These are phyloP conservation scores for Spodoptera frugiperda DNA, from an alignment of 1,140 invertebrate species.

Conservation along the genomic window DNA sequence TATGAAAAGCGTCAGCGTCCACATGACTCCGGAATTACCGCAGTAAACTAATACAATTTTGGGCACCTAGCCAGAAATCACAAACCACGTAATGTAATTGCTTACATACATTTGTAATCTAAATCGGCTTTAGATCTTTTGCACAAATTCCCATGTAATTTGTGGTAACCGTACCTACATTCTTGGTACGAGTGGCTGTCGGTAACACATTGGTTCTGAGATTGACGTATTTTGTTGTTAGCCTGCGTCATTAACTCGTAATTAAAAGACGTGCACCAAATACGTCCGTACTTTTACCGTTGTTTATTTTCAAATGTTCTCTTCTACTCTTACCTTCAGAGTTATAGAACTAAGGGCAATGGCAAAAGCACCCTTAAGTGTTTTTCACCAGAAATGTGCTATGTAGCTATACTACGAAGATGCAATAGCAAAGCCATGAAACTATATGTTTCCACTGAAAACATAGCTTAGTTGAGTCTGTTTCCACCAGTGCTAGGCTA, in stretches of 20 bases:
- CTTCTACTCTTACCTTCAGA: too few relatives aligned
- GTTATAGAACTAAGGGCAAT: too few relatives aligned
- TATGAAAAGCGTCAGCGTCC: constrained; percentile 16
- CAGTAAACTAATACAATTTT: constrained; percentile 27
- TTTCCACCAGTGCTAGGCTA: too few relatives aligned
- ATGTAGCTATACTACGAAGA: too few relatives aligned
- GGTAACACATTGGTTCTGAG: background rate
- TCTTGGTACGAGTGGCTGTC: background rate
- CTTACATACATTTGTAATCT: constrained; percentile 1
- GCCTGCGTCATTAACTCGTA: constrained; percentile 1
- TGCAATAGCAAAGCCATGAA: too few relatives aligned
- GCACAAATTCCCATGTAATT: background rate
- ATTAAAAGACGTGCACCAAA: background rate
- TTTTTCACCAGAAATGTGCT: too few relatives aligned
- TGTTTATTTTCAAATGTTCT: too few relatives aligned
- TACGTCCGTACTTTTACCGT: background rate
- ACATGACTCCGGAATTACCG: background rate
- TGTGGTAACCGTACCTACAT: background rate
- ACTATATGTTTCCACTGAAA: too few relatives aligned
- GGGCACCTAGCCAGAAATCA: constrained; percentile 14
- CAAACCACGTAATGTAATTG: constrained; percentile 12
- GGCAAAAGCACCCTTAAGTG: too few relatives aligned
- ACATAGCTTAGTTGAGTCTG: too few relatives aligned
- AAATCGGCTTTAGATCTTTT: constrained; percentile 13
- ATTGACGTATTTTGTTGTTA: constrained; percentile 12